phyloP scores from a whole-genome alignment of 2,113 vertebrate species.

The Melanerpes aurifrons region DNA sequence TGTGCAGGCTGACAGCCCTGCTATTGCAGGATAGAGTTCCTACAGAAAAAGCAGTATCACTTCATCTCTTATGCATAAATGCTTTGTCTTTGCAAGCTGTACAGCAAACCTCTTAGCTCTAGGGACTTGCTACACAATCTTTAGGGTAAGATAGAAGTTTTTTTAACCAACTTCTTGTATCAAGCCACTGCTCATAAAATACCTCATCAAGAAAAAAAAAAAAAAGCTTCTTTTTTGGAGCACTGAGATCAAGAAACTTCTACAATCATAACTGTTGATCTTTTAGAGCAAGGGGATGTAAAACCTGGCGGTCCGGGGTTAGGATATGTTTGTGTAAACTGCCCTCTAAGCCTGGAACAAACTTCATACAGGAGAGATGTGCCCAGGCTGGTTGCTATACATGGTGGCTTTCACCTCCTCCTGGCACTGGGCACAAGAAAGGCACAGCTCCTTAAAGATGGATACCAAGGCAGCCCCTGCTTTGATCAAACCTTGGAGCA shows the following conservation, averaged over 20 bases:
- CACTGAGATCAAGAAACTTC: neutral
- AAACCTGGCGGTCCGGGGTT: neutral
- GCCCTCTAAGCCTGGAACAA: neutral
- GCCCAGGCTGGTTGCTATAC: neutral
- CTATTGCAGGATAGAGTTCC: neutral
- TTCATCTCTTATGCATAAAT: conserved; percentile 47
- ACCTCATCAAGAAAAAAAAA: neutral
- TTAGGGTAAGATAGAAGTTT: conserved; percentile 4
- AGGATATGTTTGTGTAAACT: neutral
- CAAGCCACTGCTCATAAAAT: neutral
- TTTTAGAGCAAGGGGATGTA: neutral
- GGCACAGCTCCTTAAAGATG: neutral
- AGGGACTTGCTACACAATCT: neutral
- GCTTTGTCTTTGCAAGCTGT: conserved; percentile 24
- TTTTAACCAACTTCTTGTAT: neutral
- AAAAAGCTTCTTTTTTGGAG: neutral
- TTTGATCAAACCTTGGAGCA: neutral
- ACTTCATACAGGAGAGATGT: neutral
- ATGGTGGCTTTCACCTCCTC: neutral
- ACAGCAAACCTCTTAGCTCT: neutral
- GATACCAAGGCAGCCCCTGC: neutral
- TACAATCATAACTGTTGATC: neutral
- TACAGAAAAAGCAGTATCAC: neutral
- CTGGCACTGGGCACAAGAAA: neutral
- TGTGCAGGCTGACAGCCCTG: neutral